Conservation (phyloP, 2,113 vertebrate genomes). For the Lepisosteus oculatus region DNA sequence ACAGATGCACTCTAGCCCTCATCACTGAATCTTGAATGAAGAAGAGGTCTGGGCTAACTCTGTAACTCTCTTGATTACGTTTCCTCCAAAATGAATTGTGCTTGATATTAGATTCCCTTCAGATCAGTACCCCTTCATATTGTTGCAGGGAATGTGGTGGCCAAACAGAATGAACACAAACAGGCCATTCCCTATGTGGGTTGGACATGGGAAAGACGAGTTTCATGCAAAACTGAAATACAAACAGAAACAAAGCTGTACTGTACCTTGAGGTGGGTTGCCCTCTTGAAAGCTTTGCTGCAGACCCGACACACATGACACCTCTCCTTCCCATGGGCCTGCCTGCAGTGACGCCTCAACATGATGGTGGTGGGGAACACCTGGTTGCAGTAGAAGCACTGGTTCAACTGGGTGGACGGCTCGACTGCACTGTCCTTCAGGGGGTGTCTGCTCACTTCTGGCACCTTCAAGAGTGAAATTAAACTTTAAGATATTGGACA, state of each 20-base stretch:
- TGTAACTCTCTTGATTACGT: too few relatives aligned
- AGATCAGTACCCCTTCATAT: too few relatives aligned
- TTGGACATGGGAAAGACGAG: too few relatives aligned
- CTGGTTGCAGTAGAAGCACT: slow-evolving; percentile 85
- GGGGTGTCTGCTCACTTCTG: slow-evolving; percentile 60
- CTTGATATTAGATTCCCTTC: too few relatives aligned
- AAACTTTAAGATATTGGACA: too few relatives aligned
- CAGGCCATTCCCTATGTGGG: too few relatives aligned
- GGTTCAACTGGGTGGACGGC: slow-evolving; percentile 66
- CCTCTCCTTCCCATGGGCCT: slow-evolving; percentile 80
- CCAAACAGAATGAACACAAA: too few relatives aligned
- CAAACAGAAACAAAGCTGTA: background rate
- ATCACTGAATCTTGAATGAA: too few relatives aligned
- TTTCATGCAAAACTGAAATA: background rate
- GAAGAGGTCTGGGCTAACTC: too few relatives aligned
- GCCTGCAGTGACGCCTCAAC: slow-evolving; percentile 77
- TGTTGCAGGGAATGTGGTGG: too few relatives aligned
- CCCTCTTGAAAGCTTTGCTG: slow-evolving; percentile 92
- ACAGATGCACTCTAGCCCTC: too few relatives aligned
- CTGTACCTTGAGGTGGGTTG: slow-evolving; percentile 93
- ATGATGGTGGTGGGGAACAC: slow-evolving; percentile 73
- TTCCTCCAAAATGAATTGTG: too few relatives aligned
- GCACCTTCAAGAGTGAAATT: slow-evolving; percentile 55
- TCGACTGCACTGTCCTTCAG: slow-evolving; percentile 61
- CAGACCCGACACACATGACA: slow-evolving; percentile 86